These are phyloP conservation scores for Mallotus villosus DNA, from an alignment of 2,797 vertebrate species.

Conservation along the genomic window DNA sequence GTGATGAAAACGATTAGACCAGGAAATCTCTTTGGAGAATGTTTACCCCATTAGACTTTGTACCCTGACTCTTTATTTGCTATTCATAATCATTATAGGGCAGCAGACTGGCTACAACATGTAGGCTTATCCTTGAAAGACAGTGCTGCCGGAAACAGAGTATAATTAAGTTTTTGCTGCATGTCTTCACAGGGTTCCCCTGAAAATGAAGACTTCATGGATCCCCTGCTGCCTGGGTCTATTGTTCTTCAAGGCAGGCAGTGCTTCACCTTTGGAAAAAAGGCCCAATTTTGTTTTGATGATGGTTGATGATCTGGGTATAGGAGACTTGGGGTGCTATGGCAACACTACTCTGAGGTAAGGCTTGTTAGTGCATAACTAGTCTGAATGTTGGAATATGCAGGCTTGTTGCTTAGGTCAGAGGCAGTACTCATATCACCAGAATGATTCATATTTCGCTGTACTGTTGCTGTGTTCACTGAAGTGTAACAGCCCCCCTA, in stretches of 20 bases:
- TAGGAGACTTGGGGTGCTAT: constrained; percentile 90
- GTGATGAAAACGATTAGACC: no score
- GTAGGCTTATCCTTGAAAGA: no score
- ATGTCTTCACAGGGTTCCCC: neutral
- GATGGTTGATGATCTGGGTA: constrained; percentile 91
- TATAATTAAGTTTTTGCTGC: constrained; percentile 10
- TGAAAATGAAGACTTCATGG: constrained; percentile 61
- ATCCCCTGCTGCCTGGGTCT: constrained; percentile 46
- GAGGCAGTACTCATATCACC: no score
- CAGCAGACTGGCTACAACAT: no score
- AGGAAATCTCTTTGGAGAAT: no score
- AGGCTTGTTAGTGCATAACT: neutral
- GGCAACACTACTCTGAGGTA: constrained; percentile 90
- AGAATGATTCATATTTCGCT: no score
- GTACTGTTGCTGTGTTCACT: neutral
- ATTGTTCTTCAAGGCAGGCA: constrained; percentile 19
- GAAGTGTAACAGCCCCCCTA: neutral
- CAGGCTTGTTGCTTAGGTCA: no score
- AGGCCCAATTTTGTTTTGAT: constrained; percentile 83
- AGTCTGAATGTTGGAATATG: no score
- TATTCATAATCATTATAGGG: no score
- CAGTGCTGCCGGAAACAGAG: no score
- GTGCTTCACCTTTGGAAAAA: constrained; percentile 18
- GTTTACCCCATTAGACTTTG: no score
- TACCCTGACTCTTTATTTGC: no score